Conservation (phyloP, 2,113 vertebrate genomes). For the Nesospiza acunhae region DNA sequence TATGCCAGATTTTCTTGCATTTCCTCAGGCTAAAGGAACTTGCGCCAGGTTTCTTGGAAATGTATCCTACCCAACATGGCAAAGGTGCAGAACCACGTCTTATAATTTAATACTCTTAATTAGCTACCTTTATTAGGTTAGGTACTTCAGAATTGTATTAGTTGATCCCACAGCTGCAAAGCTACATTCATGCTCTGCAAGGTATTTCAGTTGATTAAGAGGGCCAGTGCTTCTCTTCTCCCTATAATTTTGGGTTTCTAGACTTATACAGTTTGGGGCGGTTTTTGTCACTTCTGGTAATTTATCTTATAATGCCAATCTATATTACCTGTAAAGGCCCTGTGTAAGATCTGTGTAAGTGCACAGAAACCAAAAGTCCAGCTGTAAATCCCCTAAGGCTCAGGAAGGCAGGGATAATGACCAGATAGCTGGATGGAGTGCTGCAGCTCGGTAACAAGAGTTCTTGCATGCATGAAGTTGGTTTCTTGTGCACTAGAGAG, state of each 20-base stretch:
- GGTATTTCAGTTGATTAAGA: neutral
- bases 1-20: neutral
- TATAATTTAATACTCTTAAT: neutral
- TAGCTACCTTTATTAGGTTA: neutral
- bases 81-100: neutral
- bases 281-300: neutral
- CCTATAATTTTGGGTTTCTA: neutral
- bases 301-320: neutral
- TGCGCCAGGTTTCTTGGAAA: neutral
- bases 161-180: neutral
- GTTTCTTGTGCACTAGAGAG: neutral
- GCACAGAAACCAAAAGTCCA: neutral
- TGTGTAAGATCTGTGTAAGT: neutral
- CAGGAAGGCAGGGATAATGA: neutral
- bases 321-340: neutral
- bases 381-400: neutral
- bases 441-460: neutral
- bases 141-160: neutral
- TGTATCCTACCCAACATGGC: neutral
- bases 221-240: neutral
- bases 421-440: fast-evolving
- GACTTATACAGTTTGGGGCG: neutral
- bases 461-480: neutral
- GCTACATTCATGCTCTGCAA: neutral
- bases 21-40: neutral